A percentile compares a stretch with the other conserved stretches of the same genome.
These are phyloP conservation scores for Pluvialis apricaria DNA, from an alignment of 2,113 vertebrate species.

Conservation along the genomic window DNA sequence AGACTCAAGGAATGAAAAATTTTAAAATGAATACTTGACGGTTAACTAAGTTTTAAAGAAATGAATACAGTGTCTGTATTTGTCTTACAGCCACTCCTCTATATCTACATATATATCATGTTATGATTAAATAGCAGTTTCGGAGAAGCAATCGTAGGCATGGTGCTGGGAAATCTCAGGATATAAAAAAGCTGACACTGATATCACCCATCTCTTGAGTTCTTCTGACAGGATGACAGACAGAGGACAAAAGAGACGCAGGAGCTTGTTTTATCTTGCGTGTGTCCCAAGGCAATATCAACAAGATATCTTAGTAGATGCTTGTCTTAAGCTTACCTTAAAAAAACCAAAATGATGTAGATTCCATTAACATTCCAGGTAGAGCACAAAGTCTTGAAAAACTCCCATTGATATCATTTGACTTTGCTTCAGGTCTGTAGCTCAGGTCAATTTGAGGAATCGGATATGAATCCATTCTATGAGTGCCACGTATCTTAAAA, in stretches of 20 bases:
- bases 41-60: not conserved
- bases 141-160: not conserved
- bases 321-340: not conserved
- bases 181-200: not conserved
- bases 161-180: not conserved
- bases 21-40: not conserved
- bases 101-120: not conserved
- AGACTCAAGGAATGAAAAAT: not conserved
- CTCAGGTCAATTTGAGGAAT: not conserved
- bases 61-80: not conserved
- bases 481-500: not conserved
- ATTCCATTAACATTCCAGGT: not conserved
- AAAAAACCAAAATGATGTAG: not conserved
- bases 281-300: not conserved
- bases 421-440: not conserved
- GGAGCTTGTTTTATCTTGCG: not conserved
- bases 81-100: not conserved
- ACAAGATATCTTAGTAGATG: not conserved
- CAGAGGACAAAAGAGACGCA: not conserved
- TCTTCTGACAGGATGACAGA: not conserved
- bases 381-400: not conserved
- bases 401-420: not conserved
- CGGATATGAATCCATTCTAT: not conserved
- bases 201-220: not conserved
- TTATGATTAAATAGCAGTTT: not conserved